A percentile compares a stretch with the other conserved stretches of the same genome.
Conservation (phyloP, 2,113 vertebrate species). For the Sigmodon hispidus region DNA sequence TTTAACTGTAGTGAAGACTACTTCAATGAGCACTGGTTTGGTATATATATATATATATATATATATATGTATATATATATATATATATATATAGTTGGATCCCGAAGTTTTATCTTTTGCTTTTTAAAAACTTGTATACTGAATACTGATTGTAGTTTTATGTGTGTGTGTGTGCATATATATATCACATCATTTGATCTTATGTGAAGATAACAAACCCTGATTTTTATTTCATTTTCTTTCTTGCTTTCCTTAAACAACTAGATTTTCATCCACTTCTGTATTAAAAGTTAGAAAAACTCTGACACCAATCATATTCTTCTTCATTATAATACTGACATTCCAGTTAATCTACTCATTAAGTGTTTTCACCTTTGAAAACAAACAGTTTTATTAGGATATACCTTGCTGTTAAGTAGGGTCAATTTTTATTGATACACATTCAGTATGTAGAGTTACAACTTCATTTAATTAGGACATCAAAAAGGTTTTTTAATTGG, state of each 20-base stretch:
- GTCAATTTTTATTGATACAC: background rate
- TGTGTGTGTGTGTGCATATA: too few relatives aligned
- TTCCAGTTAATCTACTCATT: background rate
- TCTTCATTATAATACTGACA: background rate
- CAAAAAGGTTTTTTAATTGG: background rate
- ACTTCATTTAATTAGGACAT: background rate
- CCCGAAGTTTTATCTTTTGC: background rate
- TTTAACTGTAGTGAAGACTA: background rate
- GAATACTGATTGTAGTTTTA: background rate
- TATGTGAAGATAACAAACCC: background rate
- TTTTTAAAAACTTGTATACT: background rate
- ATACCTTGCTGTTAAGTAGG: background rate
- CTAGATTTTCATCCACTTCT: background rate
- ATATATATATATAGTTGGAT: background rate
- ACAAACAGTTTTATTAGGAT: background rate
- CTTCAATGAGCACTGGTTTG: background rate
- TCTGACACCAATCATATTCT: background rate
- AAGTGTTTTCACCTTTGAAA: background rate
- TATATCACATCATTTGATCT: background rate
- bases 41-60: background rate
- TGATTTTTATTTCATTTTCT: background rate
- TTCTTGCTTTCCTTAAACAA: background rate
- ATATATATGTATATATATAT: rapidly evolving
- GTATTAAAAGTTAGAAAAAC: background rate
- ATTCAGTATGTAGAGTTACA: background rate